Evolutionary conservation across 2,888 invertebrate species (phyloP).

Genomic region (Acleris laterana): DNA sequence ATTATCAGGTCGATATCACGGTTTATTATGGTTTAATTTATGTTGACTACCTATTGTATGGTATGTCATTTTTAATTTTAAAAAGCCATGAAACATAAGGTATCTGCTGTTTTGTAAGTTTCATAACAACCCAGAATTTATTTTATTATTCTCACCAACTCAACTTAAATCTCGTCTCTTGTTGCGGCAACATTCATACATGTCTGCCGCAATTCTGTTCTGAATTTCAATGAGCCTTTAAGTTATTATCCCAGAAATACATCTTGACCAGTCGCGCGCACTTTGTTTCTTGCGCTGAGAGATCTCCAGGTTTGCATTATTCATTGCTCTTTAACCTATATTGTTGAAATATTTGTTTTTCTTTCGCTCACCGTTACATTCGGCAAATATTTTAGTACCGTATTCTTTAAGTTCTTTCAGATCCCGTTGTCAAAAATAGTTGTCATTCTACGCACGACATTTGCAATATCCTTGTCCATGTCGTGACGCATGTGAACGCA

Average conservation of each 20-base stretch:
- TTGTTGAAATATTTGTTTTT: slow-evolving; percentile 40
- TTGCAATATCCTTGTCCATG: slow-evolving; percentile 21
- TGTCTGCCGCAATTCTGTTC: slow-evolving; percentile 26
- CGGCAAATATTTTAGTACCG: slow-evolving; percentile 23
- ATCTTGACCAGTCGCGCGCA: slow-evolving; percentile 41
- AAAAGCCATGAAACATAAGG: background rate
- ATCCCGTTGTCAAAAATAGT: slow-evolving; percentile 30
- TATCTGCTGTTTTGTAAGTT: background rate
- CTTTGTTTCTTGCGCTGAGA: slow-evolving; percentile 25
- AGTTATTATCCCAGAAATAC: slow-evolving; percentile 44
- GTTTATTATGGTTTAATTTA: background rate
- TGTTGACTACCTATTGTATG: too few relatives aligned
- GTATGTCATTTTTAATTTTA: too few relatives aligned
- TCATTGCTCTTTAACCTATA: slow-evolving; percentile 44
- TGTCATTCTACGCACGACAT: slow-evolving; percentile 19
- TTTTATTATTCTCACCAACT: background rate
- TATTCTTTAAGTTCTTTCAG: slow-evolving; percentile 24
- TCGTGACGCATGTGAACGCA: slow-evolving; percentile 3
- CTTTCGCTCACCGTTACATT: slow-evolving; percentile 31
- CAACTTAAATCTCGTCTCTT: slow-evolving; percentile 12
- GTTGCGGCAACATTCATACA: slow-evolving; percentile 22
- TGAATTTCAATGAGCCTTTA: slow-evolving; percentile 41
- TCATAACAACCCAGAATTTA: background rate
- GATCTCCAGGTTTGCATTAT: slow-evolving; percentile 48
- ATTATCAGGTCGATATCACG: too few relatives aligned